Evolutionary conservation across 2,797 vertebrate genomes (phyloP).

Genomic region (Carapus acus): DNA sequence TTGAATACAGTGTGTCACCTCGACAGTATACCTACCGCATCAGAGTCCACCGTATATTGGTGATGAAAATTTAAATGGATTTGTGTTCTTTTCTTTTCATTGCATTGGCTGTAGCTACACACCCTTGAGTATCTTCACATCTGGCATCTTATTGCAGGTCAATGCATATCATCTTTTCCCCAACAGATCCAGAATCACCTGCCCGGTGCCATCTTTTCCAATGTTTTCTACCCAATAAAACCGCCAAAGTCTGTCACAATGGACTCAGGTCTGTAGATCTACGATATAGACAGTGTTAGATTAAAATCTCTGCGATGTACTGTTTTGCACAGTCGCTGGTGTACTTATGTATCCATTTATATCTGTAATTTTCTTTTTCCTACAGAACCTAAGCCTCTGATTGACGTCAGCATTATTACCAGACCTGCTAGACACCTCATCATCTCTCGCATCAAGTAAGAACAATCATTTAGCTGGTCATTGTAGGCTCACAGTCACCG

Average conservation of each 20-base stretch:
- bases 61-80: constrained; percentile 58
- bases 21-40: constrained; percentile 86
- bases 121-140: no score
- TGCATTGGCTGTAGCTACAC: no score
- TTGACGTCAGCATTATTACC: constrained; percentile 93
- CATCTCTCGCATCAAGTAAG: constrained; percentile 92
- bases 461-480: background rate
- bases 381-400: constrained; percentile 91
- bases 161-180: background rate
- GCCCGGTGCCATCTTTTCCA: constrained; percentile 93
- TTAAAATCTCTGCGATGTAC: no score
- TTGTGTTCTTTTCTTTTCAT: background rate
- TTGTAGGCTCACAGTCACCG: no score
- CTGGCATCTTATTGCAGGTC: no score
- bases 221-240: constrained; percentile 94
- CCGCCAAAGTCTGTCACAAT: constrained; percentile 92
- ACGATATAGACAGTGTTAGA: no score
- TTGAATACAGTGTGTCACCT: constrained; percentile 89
- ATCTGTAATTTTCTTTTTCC: constrained; percentile 12
- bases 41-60: constrained; percentile 94
- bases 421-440: constrained; percentile 91
- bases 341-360: no score
- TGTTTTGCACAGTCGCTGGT: no score
- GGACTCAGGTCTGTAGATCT: constrained; percentile 80
- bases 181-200: constrained; percentile 96